These are phyloP conservation scores for Laticauda colubrina DNA, from an alignment of 2,113 vertebrate species.

Conservation along the genomic window DNA sequence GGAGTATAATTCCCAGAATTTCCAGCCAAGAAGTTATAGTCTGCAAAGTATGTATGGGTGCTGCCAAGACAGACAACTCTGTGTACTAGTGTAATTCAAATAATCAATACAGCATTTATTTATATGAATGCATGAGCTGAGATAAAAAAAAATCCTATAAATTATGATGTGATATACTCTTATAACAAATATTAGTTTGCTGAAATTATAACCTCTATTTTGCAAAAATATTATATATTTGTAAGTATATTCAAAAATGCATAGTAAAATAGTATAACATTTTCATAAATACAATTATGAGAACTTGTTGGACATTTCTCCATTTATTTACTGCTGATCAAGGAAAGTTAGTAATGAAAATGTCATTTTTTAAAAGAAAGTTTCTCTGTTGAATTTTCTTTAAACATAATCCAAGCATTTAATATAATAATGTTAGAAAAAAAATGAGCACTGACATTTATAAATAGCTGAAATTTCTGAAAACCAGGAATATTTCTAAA, in stretches of 20 bases:
- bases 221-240: not conserved
- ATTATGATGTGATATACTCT: not conserved
- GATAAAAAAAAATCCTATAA: not conserved
- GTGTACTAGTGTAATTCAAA: not conserved
- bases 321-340: conserved; percentile 14
- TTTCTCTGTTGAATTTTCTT: not conserved
- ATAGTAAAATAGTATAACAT: not conserved
- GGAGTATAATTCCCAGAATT: not conserved
- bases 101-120: not conserved
- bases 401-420: not conserved
- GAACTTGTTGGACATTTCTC: not conserved
- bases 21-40: not conserved
- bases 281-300: not conserved
- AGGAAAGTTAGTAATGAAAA: conserved; percentile 1
- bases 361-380: not conserved
- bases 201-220: not conserved
- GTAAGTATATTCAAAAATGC: not conserved
- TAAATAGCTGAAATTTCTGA: not conserved
- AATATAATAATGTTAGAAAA: not conserved
- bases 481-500: not conserved
- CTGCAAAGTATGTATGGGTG: not conserved
- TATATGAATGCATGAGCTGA: not conserved
- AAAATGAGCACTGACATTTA: not conserved
- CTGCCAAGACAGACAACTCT: not conserved
- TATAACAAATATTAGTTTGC: not conserved